Evolutionary conservation across 2,888 invertebrate genomes (phyloP), one percentile per base, ranked within the genome.

Genomic region (Orthosia cruda): DNA sequence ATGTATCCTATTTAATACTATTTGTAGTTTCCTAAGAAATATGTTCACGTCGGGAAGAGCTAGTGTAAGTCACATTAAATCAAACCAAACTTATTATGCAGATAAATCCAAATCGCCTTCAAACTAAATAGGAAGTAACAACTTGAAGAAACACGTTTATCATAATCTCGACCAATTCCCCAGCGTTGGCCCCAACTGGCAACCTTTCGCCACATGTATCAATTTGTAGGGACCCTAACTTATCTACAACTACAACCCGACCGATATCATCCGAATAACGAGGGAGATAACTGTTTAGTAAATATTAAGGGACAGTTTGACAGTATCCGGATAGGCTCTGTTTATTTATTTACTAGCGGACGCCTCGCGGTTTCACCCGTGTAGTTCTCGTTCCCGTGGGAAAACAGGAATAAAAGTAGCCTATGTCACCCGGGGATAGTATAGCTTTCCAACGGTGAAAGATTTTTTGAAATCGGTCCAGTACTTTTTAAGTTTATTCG

Each of bases 121-220:
- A 58, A 79, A 72, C 20, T 13, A 4, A 50, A 7, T 16, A 32
- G 57, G 57, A 72, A 58, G n/a, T 15, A 64, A 72, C 58, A 79
- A 62, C 45, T 62, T 26, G 32, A 13, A 62, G 26, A 49, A 45
- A 50, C 47, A 69, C n/a, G 52, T 80, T 63, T 73, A 80, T 80
- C 50, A 80, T 73, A 80, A 72, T 80, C 63, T 73, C 13, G 11
- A 15, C 11, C 50, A 73, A 80, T 54, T 73, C 77, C 73, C 80
- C 5, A 73, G 64, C 2, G 57, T 23, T 59, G 40, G 11, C 13
- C 40, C 49, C 74, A 54, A 52, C 23, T 52, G 73, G 52, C 47
- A 54, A 54, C 64, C 45, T 73, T 77, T 80, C 50, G 16, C 64
- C 64, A 59, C 80, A 78, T 76, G 80, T 80, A 59, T 73, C 58